A percentile compares a stretch with the other conserved stretches of the same genome.
These are phyloP conservation scores for Acanthosepion lycidas DNA, from an alignment of 2,888 invertebrate species.

Conservation along the genomic window DNA sequence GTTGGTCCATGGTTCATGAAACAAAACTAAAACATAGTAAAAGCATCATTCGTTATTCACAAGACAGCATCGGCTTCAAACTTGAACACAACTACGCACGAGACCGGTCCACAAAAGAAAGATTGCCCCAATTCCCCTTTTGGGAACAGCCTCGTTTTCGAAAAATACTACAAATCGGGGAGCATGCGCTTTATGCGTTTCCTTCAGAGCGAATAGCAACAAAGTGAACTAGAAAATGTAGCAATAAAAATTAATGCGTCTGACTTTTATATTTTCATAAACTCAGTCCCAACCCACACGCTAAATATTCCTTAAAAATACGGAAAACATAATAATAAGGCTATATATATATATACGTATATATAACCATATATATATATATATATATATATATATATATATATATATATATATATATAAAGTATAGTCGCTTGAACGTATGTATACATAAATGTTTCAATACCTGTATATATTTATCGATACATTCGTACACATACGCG, in stretches of 20 bases:
- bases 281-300: not conserved
- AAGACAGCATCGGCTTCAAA: not conserved
- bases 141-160: not conserved
- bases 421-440: not conserved
- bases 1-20: not conserved
- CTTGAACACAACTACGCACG: not conserved
- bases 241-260: not conserved
- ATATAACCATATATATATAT: not conserved
- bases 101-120: conserved; percentile 9
- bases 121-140: conserved; percentile 6
- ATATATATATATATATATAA: not conserved
- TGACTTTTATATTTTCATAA: not conserved
- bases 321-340: not conserved
- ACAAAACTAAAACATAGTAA: not conserved
- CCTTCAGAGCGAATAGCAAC: not conserved
- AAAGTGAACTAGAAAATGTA: not conserved
- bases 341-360: not conserved
- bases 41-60: not conserved
- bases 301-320: not conserved
- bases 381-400: not conserved
- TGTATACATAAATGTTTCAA: not conserved
- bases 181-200: not conserved
- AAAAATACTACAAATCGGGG: not conserved
- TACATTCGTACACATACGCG: not conserved
- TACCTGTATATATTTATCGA: not conserved